phyloP scores from a whole-genome alignment of 2,113 vertebrate species.

The Tringa solitaria region DNA sequence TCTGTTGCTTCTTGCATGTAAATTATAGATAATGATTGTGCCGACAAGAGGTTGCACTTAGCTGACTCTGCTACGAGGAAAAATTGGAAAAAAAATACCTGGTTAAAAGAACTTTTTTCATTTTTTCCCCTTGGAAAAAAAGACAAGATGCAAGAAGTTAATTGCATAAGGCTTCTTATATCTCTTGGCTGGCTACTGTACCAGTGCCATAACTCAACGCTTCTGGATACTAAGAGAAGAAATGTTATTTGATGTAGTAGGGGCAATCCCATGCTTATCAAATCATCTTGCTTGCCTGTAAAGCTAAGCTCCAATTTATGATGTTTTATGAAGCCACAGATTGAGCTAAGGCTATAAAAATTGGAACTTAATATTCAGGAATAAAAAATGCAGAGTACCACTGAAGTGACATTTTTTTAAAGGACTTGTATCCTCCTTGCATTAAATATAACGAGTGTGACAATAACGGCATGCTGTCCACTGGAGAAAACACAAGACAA shows the following conservation, averaged over 20 bases:
- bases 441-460: not conserved
- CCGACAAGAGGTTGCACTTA: not conserved
- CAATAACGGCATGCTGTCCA: not conserved
- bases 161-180: not conserved
- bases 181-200: not conserved
- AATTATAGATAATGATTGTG: conserved; percentile 29
- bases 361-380: conserved; percentile 55
- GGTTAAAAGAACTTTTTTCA: not conserved
- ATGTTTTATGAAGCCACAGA: conserved; percentile 56
- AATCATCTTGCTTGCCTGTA: conserved; percentile 47
- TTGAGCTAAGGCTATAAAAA: conserved; percentile 55
- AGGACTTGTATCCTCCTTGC: not conserved
- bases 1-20: conserved; percentile 32
- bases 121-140: not conserved
- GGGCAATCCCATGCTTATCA: conserved; percentile 43
- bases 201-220: not conserved
- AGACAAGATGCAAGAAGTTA: not conserved
- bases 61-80: not conserved
- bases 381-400: conserved; percentile 31
- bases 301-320: conserved; percentile 48
- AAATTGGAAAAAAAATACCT: conserved; percentile 24
- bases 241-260: not conserved
- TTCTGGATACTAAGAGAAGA: not conserved
- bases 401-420: not conserved
- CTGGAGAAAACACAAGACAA: not conserved